A percentile compares a stretch with the other conserved stretches of the same genome.
Conservation (phyloP, 2,888 invertebrate genomes). For the Heliconius aoede region DNA sequence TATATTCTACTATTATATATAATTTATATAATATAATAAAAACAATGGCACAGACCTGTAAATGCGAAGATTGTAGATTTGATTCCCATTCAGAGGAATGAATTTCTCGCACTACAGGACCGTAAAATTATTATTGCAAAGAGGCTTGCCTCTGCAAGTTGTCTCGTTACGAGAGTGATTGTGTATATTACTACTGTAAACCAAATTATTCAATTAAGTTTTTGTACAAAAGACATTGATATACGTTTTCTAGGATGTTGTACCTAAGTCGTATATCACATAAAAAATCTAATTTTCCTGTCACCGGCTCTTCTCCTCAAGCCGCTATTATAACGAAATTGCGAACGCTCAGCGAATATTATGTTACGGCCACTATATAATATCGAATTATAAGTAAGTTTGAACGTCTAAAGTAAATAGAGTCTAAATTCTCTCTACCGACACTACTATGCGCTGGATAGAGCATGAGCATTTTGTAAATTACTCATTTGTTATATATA, state of each 20-base stretch:
- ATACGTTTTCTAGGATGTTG: background rate
- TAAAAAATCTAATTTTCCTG: constrained; percentile 34
- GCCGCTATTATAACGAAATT: constrained; percentile 35
- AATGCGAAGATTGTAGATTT: background rate
- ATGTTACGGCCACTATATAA: background rate
- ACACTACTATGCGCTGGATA: too few relatives aligned
- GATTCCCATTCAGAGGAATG: background rate
- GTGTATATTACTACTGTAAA: background rate
- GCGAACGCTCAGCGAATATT: constrained; percentile 30
- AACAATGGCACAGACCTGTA: background rate
- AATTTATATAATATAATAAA: background rate
- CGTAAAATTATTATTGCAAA: too few relatives aligned
- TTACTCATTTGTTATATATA: too few relatives aligned
- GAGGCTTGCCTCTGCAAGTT: too few relatives aligned
- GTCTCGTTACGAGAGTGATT: too few relatives aligned
- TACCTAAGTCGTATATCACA: constrained; percentile 28
- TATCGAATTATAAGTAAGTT: constrained; percentile 5
- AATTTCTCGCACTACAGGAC: background rate
- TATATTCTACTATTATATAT: background rate
- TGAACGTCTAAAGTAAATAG: background rate
- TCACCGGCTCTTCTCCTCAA: constrained; percentile 30
- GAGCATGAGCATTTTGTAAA: too few relatives aligned
- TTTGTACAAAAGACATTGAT: background rate
- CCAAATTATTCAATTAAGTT: background rate
- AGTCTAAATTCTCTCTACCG: too few relatives aligned